These are phyloP conservation scores for Dione vanillae DNA, from an alignment of 2,888 invertebrate genomes.

Conservation along the genomic window DNA sequence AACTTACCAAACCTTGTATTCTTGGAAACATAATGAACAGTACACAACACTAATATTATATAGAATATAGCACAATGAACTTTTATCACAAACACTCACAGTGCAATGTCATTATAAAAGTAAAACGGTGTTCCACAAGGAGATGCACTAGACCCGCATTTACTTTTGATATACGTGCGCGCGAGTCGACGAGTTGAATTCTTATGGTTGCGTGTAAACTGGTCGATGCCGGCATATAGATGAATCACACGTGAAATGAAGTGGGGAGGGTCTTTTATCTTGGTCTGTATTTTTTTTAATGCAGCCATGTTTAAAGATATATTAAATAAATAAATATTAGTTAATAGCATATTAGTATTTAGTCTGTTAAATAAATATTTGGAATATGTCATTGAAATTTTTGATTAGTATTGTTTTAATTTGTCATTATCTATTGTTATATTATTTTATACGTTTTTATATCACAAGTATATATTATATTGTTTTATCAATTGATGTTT, in stretches of 20 bases:
- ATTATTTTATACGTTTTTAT: background rate
- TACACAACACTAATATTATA: conserved; percentile 51
- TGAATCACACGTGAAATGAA: conserved; percentile 54
- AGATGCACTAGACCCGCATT: conserved; percentile 41
- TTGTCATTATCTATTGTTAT: background rate
- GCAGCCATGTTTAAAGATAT: background rate
- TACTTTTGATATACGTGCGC: conserved; percentile 61
- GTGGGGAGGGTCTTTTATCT: conserved; percentile 51
- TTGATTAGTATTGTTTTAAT: background rate
- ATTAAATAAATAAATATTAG: no score
- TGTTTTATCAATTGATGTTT: background rate
- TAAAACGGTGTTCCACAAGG: conserved; percentile 54
- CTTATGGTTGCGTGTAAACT: conserved; percentile 54
- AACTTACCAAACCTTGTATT: conserved; percentile 79
- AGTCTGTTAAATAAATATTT: no score
- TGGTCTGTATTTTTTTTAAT: conserved; percentile 29
- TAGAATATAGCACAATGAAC: conserved; percentile 55
- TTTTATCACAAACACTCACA: conserved; percentile 59
- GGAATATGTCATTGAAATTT: no score
- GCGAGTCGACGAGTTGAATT: conserved; percentile 60
- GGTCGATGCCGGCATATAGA: conserved; percentile 42
- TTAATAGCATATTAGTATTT: no score
- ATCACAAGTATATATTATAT: background rate
- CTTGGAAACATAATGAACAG: conserved; percentile 74
- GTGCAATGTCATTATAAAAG: conserved; percentile 55